phyloP scores from a whole-genome alignment of 2,797 vertebrate genomes.

The Chaetodon trifasciatus region DNA sequence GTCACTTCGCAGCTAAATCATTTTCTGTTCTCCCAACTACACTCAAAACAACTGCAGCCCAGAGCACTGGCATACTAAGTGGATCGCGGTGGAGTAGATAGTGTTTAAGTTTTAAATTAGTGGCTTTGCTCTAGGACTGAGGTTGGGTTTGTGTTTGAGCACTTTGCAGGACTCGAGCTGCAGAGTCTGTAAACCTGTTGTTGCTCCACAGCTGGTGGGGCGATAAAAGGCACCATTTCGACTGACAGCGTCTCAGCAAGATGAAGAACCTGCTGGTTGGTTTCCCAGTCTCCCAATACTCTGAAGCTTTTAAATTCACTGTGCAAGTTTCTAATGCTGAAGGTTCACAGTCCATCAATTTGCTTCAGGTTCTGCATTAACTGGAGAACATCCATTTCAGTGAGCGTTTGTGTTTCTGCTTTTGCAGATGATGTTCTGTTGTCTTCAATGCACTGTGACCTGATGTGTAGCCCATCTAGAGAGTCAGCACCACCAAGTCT shows the following conservation, averaged over 20 bases:
- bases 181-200: conserved; percentile 31
- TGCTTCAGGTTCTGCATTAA: too few species aligned
- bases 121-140: conserved; percentile 53
- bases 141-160: conserved; percentile 55
- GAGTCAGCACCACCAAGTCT: too few species aligned
- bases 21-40: conserved; percentile 39
- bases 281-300: too few species aligned
- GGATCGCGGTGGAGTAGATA: conserved; percentile 38
- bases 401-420: background rate
- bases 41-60: conserved; percentile 60
- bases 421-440: background rate
- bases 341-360: background rate
- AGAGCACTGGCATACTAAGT: conserved; percentile 41
- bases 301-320: background rate
- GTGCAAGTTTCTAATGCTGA: too few species aligned
- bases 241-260: background rate
- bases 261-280: background rate
- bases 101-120: conserved; percentile 59
- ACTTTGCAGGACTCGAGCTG: conserved; percentile 22
- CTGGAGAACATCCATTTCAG: background rate
- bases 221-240: background rate
- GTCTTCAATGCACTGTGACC: background rate
- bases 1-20: conserved; percentile 65
- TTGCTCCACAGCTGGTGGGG: background rate
- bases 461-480: background rate